A percentile compares a stretch with the other conserved stretches of the same genome.
Evolutionary conservation across 2,888 invertebrate species (phyloP).

Genomic region (Lomographa bimaculata): DNA sequence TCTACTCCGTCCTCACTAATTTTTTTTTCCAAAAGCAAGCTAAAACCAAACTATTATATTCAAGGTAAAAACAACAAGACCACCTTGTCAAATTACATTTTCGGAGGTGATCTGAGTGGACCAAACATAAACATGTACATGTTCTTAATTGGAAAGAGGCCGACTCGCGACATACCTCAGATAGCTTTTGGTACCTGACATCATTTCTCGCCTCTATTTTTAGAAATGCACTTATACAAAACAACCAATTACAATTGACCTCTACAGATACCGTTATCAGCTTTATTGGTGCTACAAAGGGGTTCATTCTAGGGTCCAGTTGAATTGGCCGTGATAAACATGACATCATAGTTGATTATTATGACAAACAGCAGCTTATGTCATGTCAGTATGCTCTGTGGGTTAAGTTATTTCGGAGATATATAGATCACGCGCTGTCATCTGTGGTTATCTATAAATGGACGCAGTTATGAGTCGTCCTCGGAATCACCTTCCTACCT

Average conservation of each 20-base stretch:
- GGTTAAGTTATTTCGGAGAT: too few relatives aligned
- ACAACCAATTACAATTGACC: conserved; percentile 34
- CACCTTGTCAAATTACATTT: conserved; percentile 1
- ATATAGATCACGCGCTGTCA: conserved; percentile 38
- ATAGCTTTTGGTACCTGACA: conserved; percentile 42
- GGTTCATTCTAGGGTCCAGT: conserved; percentile 35
- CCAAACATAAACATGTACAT: conserved; percentile 4
- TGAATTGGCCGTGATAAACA: conserved; percentile 52
- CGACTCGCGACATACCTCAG: neutral
- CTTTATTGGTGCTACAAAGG: conserved; percentile 27
- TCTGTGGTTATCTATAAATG: conserved; percentile 24
- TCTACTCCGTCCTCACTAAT: too few relatives aligned
- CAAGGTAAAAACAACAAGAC: too few relatives aligned
- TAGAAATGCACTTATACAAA: conserved; percentile 64
- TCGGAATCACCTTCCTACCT: too few relatives aligned
- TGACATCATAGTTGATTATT: conserved; percentile 60
- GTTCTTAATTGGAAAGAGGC: neutral
- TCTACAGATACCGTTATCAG: conserved; percentile 46
- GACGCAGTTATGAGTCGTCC: too few relatives aligned
- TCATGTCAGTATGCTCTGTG: conserved; percentile 41
- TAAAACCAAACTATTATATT: too few relatives aligned
- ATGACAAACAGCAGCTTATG: conserved; percentile 42
- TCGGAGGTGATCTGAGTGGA: conserved; percentile 1
- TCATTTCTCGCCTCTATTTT: conserved; percentile 63
- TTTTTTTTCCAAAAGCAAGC: too few relatives aligned